Evolutionary conservation across 35 echinoderm and acorn worm species (phyloP).

Genomic region (Stichopus chloronotus): DNA sequence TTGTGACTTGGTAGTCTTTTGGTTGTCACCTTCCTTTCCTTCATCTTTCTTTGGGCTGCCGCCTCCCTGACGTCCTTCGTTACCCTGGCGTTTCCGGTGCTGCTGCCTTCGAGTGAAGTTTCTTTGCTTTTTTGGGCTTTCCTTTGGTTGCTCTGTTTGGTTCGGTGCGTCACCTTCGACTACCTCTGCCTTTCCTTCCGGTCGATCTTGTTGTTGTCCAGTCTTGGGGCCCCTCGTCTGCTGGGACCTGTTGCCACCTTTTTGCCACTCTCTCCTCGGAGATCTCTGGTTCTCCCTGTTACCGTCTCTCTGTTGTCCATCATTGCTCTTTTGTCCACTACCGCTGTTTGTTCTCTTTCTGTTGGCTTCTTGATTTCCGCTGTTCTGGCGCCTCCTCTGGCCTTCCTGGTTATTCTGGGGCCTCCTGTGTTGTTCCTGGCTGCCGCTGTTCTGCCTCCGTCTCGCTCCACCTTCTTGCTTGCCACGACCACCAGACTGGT

Average conservation of each 20-base stretch:
- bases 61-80: constrained; percentile 2
- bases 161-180: background rate
- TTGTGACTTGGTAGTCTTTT: background rate
- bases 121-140: constrained; percentile 29
- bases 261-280: background rate
- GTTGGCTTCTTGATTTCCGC: background rate
- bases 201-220: background rate
- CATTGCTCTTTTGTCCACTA: background rate
- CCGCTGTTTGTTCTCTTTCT: constrained; percentile 6
- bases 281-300: constrained; percentile 19
- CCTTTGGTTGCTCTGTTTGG: background rate
- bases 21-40: background rate
- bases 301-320: background rate
- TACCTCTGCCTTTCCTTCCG: background rate
- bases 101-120: constrained; percentile 22
- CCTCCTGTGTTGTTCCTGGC: background rate
- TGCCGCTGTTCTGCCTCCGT: background rate
- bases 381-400: constrained; percentile 3
- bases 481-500: background rate
- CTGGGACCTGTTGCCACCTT: background rate
- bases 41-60: background rate
- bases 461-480: constrained; percentile 25
- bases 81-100: constrained; percentile 17
- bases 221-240: background rate
- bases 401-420: background rate